phyloP scores from a whole-genome alignment of 2,797 vertebrate species.

The Amblyraja radiata region DNA sequence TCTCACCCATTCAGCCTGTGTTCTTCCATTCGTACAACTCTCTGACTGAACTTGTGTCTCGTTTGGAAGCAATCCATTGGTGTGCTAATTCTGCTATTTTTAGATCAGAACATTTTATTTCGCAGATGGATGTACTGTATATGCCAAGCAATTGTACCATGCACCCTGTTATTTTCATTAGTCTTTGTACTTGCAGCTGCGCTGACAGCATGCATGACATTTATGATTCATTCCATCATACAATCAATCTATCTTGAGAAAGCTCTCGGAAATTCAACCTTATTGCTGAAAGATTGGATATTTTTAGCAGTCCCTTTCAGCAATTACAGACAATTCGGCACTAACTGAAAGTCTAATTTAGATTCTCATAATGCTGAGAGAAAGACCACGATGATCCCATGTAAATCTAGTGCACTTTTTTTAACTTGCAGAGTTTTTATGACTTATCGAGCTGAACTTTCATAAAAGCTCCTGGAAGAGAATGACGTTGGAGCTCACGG shows the following conservation, averaged over 20 bases:
- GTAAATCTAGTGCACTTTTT: neutral
- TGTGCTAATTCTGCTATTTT: conserved; percentile 24
- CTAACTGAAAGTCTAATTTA: conserved; percentile 29
- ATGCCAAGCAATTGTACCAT: neutral
- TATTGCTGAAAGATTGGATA: conserved; percentile 21
- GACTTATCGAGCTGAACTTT: neutral
- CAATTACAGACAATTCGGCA: neutral
- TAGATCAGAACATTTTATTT: conserved; percentile 19
- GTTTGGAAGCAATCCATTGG: neutral
- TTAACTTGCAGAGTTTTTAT: no score
- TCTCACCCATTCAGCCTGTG: neutral
- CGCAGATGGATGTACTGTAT: neutral
- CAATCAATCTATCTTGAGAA: conserved; percentile 33
- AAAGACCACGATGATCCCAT: neutral
- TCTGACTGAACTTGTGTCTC: neutral
- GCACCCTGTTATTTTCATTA: conserved; percentile 10
- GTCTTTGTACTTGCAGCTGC: neutral
- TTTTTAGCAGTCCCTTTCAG: conserved; percentile 26
- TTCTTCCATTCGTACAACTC: no score
- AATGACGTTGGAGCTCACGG: no score
- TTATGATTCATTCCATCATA: conserved; percentile 36
- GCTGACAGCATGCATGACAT: conserved; percentile 9
- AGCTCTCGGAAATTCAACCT: neutral
- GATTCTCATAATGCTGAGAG: neutral
- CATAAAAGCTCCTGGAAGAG: neutral